phyloP scores from a whole-genome alignment of 1,140 invertebrate genomes.

The Drosophila sulfurigaster region DNA sequence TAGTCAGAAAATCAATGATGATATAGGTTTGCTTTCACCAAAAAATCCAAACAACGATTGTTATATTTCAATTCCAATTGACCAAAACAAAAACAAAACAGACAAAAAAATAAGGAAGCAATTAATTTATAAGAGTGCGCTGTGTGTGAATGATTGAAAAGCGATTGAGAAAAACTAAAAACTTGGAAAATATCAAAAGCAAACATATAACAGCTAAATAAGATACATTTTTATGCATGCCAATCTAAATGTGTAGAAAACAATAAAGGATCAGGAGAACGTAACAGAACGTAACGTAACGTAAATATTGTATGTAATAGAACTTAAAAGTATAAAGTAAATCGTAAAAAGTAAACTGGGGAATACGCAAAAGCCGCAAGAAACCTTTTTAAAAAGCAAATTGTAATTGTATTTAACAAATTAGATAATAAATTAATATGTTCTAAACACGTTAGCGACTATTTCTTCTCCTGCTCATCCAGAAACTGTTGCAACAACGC shows the following conservation, averaged over 20 bases:
- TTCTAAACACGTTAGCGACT: conserved; percentile 61
- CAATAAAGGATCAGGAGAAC: conserved; percentile 42
- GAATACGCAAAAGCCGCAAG: conserved; percentile 38
- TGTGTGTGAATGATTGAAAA: conserved; percentile 26
- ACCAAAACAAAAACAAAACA: conserved; percentile 21
- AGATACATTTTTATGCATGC: conserved; percentile 76
- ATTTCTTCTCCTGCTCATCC: conserved; percentile 86
- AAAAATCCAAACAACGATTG: conserved; percentile 24
- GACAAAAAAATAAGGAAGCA: conserved; percentile 10
- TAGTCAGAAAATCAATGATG: conserved; percentile 1
- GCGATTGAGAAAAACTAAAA: conserved; percentile 8
- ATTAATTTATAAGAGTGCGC: conserved; percentile 27
- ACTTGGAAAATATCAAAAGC: conserved; percentile 23
- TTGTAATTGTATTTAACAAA: conserved; percentile 82
- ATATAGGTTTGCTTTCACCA: conserved; percentile 19
- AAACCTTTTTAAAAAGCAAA: conserved; percentile 70
- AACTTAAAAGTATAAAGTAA: conserved; percentile 23
- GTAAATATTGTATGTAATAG: conserved; percentile 22
- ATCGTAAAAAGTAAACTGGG: conserved; percentile 29
- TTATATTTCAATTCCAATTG: conserved; percentile 33
- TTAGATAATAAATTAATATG: conserved; percentile 84
- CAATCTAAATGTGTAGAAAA: conserved; percentile 82
- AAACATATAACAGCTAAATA: conserved; percentile 44
- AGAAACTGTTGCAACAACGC: conserved; percentile 91
- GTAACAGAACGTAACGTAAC: background rate